Conservation (phyloP, 2,888 invertebrate species). For the Polyommatus iphigenia region DNA sequence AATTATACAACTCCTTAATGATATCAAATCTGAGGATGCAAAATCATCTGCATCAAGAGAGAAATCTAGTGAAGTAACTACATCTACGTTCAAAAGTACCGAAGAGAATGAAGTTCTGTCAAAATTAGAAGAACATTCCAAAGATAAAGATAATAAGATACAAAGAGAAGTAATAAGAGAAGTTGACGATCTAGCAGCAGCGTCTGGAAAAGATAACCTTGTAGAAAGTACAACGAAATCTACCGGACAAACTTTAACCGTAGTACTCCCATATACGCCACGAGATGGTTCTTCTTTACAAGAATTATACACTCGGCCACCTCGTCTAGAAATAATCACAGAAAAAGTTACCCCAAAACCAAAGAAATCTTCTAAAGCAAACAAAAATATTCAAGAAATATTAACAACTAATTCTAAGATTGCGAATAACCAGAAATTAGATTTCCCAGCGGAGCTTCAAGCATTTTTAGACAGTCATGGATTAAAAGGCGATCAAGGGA, state of each 20-base stretch:
- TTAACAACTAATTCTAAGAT: slow-evolving; percentile 51
- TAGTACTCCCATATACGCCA: slow-evolving; percentile 83
- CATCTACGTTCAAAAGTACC: slow-evolving; percentile 48
- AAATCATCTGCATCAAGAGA: slow-evolving; percentile 55
- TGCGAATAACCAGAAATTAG: slow-evolving; percentile 52
- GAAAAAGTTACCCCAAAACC: slow-evolving; percentile 58
- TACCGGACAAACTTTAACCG: slow-evolving; percentile 76
- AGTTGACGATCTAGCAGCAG: slow-evolving; percentile 41
- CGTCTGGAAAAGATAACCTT: slow-evolving; percentile 44
- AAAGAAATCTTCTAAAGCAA: slow-evolving; percentile 45
- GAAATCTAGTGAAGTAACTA: slow-evolving; percentile 44
- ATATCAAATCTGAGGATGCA: slow-evolving; percentile 80
- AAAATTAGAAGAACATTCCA: slow-evolving; percentile 43
- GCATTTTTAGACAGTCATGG: slow-evolving; percentile 70
- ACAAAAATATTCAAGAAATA: slow-evolving; percentile 50
- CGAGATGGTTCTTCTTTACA: slow-evolving; percentile 79
- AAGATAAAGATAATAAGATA: slow-evolving; percentile 47
- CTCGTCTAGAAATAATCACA: slow-evolving; percentile 80
- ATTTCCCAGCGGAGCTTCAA: slow-evolving; percentile 64
- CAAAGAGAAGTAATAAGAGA: slow-evolving; percentile 40
- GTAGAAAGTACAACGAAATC: slow-evolving; percentile 58
- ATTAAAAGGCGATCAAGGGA: slow-evolving; percentile 60
- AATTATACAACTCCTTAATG: slow-evolving; percentile 83
- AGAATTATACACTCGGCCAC: slow-evolving; percentile 84
- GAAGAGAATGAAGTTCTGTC: slow-evolving; percentile 57